Percentiles rank a stretch among this genome's conserved stretches.
These are phyloP conservation scores for Trisateles emortualis DNA, from an alignment of 2,888 invertebrate species.

Conservation along the genomic window DNA sequence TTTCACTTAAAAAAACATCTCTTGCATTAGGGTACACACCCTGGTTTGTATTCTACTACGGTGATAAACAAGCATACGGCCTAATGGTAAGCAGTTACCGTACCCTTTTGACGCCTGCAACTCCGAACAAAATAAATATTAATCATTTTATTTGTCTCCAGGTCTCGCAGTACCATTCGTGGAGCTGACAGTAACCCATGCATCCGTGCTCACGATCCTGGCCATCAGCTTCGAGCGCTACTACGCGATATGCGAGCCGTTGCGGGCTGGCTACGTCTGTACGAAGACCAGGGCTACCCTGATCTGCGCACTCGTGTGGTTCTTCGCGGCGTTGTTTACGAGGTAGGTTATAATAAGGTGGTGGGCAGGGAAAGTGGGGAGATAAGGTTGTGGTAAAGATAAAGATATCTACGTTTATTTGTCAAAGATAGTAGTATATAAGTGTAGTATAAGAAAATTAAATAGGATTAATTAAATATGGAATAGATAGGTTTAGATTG, in stretches of 20 bases:
- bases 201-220: conserved; percentile 96
- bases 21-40: no score
- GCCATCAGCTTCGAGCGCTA: conserved; percentile 97
- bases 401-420: no score
- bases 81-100: no score
- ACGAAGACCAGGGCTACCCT: conserved; percentile 94
- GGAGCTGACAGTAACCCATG: conserved; percentile 96
- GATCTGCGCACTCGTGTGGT: conserved; percentile 94
- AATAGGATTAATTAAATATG: no score
- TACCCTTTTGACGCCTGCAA: no score
- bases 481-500: no score
- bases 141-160: conserved; percentile 65
- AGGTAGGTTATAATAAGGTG: conserved; percentile 90
- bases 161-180: conserved; percentile 97
- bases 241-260: conserved; percentile 96
- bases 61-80: no score
- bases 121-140: not conserved
- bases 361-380: conserved; percentile 3
- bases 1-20: no score
- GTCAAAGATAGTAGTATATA: no score
- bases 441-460: no score
- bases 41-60: no score
- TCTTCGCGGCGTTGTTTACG: conserved; percentile 93
- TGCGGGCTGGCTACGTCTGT: conserved; percentile 96
- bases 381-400: not conserved